Base-by-base conservation (phyloP, 2,797 vertebrate genomes). In the Microctenopoma lineatum region DNA sequence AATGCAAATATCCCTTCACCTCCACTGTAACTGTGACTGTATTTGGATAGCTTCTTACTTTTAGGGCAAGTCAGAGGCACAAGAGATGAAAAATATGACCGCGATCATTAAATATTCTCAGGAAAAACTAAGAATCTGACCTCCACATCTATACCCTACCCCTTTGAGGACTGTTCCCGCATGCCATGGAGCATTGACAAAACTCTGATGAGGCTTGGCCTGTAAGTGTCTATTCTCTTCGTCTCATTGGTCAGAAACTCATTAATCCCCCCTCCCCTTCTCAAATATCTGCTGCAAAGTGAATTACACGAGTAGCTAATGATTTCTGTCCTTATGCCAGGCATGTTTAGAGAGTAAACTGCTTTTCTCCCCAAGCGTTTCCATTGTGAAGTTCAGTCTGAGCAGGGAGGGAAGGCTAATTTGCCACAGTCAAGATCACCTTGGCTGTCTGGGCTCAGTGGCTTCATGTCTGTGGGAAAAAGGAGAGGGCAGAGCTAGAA, bases 251-350 rank as follows among this genome's bases (percentile, higher is more conserved):
- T 68, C 78, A 72, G 47, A 59, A 61, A 51, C 68, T 79, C 80
- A 82, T 82, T 78, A 75, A 79, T 59, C 62, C 66, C 57, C 67
- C 58, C 45, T 39, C 66, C 55, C 15, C 51, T 69, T 50, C 48
- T 52, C 65, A 73, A 68, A 91, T 87, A 91, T 90, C 86, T 83
- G 68, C 84, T 39, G 46, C 75, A 83, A 88, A 92, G 88, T 90
- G 86, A 92, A 90, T 90, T 87, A 90, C 88, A 91, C 27, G 34
- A 90, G 82, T 77, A 72, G 79, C 84, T 89, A 92, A 93, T 91
- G 92, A 94, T 91, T 90, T 83, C 77, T 89, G 87, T 82, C 75
- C 78, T 84, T 80, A 85, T 87, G 81, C 75, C 86, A 76, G 75
- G 64, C 81, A 83, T 83, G 85, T 87, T 89, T 84, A 79, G 73